A percentile compares a stretch with the other conserved stretches of the same genome.
Conservation (phyloP, 2,888 invertebrate species). For the Brenthis hecate region DNA sequence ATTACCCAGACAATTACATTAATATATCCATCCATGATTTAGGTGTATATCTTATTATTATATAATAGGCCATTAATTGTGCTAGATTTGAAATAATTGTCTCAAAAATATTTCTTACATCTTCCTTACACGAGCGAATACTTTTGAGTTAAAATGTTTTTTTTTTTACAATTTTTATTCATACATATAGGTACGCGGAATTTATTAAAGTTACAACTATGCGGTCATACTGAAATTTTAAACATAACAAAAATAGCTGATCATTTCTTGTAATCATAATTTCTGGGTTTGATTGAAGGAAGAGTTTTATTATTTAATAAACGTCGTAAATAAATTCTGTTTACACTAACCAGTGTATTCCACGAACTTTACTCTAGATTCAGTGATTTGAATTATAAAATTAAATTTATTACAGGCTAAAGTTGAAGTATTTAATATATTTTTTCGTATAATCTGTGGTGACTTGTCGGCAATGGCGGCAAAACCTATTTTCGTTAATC, state of each 20-base stretch:
- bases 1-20: slow-evolving; percentile 11
- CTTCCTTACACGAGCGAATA: too few relatives aligned
- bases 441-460: too few relatives aligned
- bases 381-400: slow-evolving; percentile 9
- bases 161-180: too few relatives aligned
- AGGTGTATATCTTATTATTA: neutral
- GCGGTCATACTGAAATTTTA: neutral
- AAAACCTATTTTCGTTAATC: too few relatives aligned
- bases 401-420: neutral
- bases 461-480: too few relatives aligned
- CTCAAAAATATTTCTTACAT: too few relatives aligned
- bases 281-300: slow-evolving; percentile 23
- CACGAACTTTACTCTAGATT: slow-evolving; percentile 13
- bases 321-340: slow-evolving; percentile 29
- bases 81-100: too few relatives aligned
- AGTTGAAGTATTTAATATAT: too few relatives aligned
- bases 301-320: slow-evolving; percentile 28
- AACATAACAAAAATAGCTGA: slow-evolving; percentile 12
- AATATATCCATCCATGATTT: neutral
- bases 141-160: too few relatives aligned
- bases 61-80: neutral
- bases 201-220: neutral
- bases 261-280: slow-evolving; percentile 12
- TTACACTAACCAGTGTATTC: slow-evolving; percentile 19
- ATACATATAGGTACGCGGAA: neutral